These are phyloP conservation scores for Brachyalestes nurse DNA, from an alignment of 2,797 vertebrate species.

Conservation along the genomic window DNA sequence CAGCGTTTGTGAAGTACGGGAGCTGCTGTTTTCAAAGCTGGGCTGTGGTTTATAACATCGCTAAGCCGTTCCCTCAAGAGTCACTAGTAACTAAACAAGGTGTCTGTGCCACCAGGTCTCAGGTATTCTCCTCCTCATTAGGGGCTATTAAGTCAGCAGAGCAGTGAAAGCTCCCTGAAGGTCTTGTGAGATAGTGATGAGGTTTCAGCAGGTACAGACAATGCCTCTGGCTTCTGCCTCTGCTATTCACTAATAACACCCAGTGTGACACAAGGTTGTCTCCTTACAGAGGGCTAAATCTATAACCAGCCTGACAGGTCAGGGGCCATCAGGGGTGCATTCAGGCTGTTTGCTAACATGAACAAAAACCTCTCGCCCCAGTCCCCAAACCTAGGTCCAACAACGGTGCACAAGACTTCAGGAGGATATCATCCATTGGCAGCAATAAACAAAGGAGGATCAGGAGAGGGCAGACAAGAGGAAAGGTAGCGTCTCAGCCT, in stretches of 20 bases:
- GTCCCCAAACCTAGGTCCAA: slow-evolving; percentile 16
- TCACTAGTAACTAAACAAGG: slow-evolving; percentile 29
- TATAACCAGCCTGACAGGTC: slow-evolving; percentile 43
- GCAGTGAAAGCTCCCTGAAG: slow-evolving; percentile 45
- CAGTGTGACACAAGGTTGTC: slow-evolving; percentile 38
- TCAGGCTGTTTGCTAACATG: slow-evolving; percentile 48
- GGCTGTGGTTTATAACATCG: slow-evolving; percentile 2
- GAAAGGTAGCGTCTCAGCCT: slow-evolving; percentile 51
- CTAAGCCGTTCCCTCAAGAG: slow-evolving; percentile 22
- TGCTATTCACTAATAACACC: slow-evolving; percentile 47
- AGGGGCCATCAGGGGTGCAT: slow-evolving; percentile 34
- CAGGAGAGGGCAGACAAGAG: slow-evolving; percentile 39
- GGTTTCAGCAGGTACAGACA: slow-evolving; percentile 48
- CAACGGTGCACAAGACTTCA: not conserved
- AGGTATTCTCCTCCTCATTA: slow-evolving; percentile 55
- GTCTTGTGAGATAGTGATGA: slow-evolving; percentile 42
- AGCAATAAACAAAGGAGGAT: slow-evolving; percentile 35
- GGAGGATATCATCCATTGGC: slow-evolving; percentile 50
- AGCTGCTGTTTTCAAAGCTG: slow-evolving; percentile 1
- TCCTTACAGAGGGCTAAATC: slow-evolving; percentile 41
- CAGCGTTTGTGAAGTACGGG: slow-evolving; percentile 6
- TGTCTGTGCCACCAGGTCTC: slow-evolving; percentile 32
- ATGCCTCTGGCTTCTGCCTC: slow-evolving; percentile 39
- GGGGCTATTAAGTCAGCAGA: slow-evolving; percentile 56
- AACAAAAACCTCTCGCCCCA: slow-evolving; percentile 44